Evolutionary conservation across 2,113 vertebrate genomes (phyloP), one percentile per base, ranked within the genome.

Genomic region (Sceloporus tristichus): DNA sequence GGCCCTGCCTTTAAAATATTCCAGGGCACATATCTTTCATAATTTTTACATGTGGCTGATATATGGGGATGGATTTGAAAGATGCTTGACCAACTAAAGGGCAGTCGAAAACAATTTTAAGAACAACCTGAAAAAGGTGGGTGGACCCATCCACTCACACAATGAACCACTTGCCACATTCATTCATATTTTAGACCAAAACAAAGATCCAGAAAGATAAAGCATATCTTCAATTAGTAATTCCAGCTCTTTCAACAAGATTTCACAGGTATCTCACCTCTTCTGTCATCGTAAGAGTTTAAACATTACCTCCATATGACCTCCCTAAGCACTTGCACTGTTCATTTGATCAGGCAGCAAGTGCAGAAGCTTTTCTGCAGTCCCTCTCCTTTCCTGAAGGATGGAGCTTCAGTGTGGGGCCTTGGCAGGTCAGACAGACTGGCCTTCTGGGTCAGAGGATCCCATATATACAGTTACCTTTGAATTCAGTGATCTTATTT

Each of bases 141-240:
- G 18, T 5, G 2, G 16, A 14, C 0, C 71, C 11, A 34, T 40
- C 38, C 19, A 76, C 38, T 76, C 16, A 76, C 38, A 76, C 21
- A 40, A 42, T 5, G 9, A 3, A 21, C 65, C 19, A 21, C 18
- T 18, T 9, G 14, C 29, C 73, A 40, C 34, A 38, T 74, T 14
- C 16, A 75, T 38, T 75, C 18, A 75, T 18, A 40, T 40, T 40
- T 38, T 19, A 38, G 10, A 25, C 38, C 74, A 78, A 59, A 77
- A 85, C 74, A 78, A 85, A 66, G 23, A 59, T 76, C 59, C 25
- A 78, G 48, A 66, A 76, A 77, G 59, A 65, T n/a, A n/a, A 66
- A 11, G 3, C 56, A 48, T 9, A 27, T 27, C 7, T n/a, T 14
- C 5, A 29, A 48, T 11, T 18, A 56, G 59, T 29, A 66, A 48